These are phyloP conservation scores for Notolabrus celidotus DNA, from an alignment of 2,797 vertebrate species.

Conservation along the genomic window DNA sequence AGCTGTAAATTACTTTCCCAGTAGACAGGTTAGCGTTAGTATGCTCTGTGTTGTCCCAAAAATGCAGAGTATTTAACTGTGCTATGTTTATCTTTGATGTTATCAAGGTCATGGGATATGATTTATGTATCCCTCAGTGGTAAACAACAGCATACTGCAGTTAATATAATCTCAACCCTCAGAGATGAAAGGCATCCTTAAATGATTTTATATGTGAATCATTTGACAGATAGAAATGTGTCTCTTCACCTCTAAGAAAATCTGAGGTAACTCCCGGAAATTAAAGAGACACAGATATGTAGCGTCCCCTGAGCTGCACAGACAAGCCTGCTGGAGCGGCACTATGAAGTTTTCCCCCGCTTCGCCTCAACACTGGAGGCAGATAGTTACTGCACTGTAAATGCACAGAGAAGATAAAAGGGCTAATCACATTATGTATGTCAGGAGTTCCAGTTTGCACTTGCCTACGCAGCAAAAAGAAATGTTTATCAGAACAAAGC, in stretches of 20 bases:
- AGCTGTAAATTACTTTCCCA: not conserved
- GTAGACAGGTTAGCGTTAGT: not conserved
- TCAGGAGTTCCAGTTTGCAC: constrained; percentile 7
- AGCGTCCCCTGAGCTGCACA: constrained; percentile 30
- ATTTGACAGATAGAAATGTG: not conserved
- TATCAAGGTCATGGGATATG: constrained; percentile 1
- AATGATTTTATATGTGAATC: not conserved
- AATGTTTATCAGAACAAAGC: not conserved
- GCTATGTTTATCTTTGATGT: constrained; percentile 17
- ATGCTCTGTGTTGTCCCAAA: not conserved
- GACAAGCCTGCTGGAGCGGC: constrained; percentile 26
- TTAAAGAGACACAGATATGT: not conserved
- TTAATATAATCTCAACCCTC: constrained; percentile 4
- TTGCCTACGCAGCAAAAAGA: constrained; percentile 2
- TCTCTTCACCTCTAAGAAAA: not conserved
- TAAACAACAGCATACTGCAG: not conserved
- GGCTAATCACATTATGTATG: not conserved
- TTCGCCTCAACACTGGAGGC: constrained; percentile 4
- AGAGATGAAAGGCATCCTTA: not conserved
- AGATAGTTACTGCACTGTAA: constrained; percentile 3
- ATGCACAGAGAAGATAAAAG: constrained; percentile 10
- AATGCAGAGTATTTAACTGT: not conserved
- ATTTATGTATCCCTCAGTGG: not conserved
- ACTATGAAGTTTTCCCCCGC: not conserved
- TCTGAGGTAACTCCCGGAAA: constrained; percentile 10